Conservation (phyloP, 2,888 invertebrate genomes). For the Tinea pellionella region DNA sequence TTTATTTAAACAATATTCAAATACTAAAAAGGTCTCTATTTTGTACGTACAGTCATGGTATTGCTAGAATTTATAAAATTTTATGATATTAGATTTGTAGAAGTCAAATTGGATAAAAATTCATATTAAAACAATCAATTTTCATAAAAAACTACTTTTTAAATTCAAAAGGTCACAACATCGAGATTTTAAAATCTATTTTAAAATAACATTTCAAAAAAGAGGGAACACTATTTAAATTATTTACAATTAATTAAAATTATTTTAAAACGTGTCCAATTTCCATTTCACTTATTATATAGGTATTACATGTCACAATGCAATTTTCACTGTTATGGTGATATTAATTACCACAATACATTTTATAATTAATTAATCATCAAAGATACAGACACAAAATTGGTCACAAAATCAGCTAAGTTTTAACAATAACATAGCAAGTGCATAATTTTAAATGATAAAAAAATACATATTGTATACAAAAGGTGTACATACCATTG, state of each 20-base stretch:
- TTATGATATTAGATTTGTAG: no score
- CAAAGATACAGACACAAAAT: no score
- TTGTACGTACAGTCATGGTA: conserved; percentile 8
- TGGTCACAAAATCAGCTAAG: neutral
- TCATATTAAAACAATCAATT: neutral
- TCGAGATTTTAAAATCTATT: conserved; percentile 37
- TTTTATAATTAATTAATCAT: no score
- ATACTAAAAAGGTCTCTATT: neutral
- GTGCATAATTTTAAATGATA: neutral
- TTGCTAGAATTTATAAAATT: conserved; percentile 1
- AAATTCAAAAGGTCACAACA: conserved; percentile 35
- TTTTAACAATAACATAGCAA: neutral
- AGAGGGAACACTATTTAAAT: neutral
- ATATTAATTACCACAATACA: neutral
- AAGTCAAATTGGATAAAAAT: no score
- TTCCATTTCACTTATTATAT: neutral
- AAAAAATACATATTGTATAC: neutral
- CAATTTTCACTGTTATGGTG: neutral
- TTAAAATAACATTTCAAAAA: neutral
- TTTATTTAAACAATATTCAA: no score
- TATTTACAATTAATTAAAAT: conserved; percentile 1
- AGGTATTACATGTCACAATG: neutral
- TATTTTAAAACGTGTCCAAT: neutral
- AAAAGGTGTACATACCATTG: neutral
- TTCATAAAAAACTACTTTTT: neutral